A percentile compares a stretch with the other conserved stretches of the same genome.
Conservation (phyloP, 2,888 invertebrate genomes). For the Blastobasis adustella region DNA sequence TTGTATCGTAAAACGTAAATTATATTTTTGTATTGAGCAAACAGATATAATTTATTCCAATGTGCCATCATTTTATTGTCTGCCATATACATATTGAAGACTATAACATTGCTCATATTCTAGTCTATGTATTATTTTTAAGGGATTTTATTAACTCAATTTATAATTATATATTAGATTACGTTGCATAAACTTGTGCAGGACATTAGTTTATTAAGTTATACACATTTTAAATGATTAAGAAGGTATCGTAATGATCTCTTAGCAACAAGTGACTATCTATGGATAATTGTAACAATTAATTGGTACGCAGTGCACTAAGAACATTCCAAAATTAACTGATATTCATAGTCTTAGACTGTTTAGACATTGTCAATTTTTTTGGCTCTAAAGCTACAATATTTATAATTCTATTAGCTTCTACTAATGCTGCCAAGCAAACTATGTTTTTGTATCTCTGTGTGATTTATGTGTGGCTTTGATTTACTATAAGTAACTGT, state of each 20-base stretch:
- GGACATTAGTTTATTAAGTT: neutral
- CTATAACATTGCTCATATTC: constrained; percentile 67
- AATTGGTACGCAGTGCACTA: too few relatives aligned
- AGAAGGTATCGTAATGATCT: constrained; percentile 14
- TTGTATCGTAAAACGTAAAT: constrained; percentile 8
- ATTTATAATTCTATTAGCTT: too few relatives aligned
- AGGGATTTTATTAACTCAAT: constrained; percentile 8
- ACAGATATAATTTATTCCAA: constrained; percentile 15
- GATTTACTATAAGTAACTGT: constrained; percentile 30
- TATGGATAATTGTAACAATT: too few relatives aligned
- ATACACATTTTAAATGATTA: constrained; percentile 8
- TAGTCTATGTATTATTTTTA: constrained; percentile 51
- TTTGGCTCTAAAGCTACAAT: constrained; percentile 11
- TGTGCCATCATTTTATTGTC: constrained; percentile 65
- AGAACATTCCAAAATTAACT: constrained; percentile 32
- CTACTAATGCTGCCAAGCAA: neutral
- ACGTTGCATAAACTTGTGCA: too few relatives aligned
- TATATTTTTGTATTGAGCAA: constrained; percentile 6
- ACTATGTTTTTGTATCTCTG: constrained; percentile 23
- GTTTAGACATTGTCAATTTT: too few relatives aligned
- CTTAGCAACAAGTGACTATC: constrained; percentile 2
- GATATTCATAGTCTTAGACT: too few relatives aligned
- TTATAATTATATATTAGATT: neutral
- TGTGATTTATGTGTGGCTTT: constrained; percentile 26
- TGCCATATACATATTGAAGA: constrained; percentile 30